A percentile compares a stretch with the other conserved stretches of the same genome.
phyloP scores from a whole-genome alignment of 2,888 invertebrate genomes.

The Drosophila kanekoi region DNA sequence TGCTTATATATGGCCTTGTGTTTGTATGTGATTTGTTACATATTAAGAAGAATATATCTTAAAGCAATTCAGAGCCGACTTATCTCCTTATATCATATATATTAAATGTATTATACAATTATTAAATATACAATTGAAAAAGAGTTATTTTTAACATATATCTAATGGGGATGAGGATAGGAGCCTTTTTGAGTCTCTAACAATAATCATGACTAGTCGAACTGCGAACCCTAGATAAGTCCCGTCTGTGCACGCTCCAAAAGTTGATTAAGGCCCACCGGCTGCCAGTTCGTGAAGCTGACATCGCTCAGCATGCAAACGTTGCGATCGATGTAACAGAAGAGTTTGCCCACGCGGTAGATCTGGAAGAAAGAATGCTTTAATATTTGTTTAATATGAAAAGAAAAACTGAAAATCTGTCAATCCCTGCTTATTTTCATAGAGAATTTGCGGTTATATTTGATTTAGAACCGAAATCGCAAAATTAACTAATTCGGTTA shows the following conservation, averaged over 20 bases:
- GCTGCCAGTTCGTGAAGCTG: constrained; percentile 83
- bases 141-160: not conserved
- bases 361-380: constrained; percentile 62
- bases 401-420: too few relatives aligned
- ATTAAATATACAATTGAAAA: not conserved
- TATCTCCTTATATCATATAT: too few relatives aligned
- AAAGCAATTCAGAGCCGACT: too few relatives aligned
- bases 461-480: too few relatives aligned
- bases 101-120: too few relatives aligned
- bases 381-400: too few relatives aligned
- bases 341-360: constrained; percentile 84
- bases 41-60: too few relatives aligned
- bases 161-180: not conserved
- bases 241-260: constrained; percentile 83
- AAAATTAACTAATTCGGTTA: too few relatives aligned
- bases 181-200: not conserved
- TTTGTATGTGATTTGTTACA: too few relatives aligned
- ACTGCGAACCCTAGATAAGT: constrained; percentile 29
- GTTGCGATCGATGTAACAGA: constrained; percentile 85
- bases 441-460: too few relatives aligned
- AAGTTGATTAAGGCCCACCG: constrained; percentile 81
- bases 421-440: too few relatives aligned
- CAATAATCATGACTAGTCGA: not conserved
- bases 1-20: too few relatives aligned
- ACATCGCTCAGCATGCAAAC: constrained; percentile 85